Evolutionary conservation across 2,888 invertebrate species (phyloP), one percentile per base, ranked within the genome.

Genomic region (Leucozona laternaria): DNA sequence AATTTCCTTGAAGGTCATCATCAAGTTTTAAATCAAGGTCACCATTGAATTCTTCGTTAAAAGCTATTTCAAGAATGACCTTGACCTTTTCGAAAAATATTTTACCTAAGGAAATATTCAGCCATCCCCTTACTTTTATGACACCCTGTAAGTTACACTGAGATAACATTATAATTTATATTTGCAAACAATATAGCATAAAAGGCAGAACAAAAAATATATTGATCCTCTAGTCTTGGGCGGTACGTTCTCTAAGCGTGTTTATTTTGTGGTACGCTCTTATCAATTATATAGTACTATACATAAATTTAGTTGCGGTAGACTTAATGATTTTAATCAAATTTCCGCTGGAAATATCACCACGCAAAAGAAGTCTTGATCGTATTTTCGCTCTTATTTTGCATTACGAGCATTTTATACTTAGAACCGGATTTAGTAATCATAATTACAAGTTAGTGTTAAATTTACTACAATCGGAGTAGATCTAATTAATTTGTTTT

Each of bases 211-310:
- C 28, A 28, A 31, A 6, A 31, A 7, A 31, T 8, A 5, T 31
- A 31, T 1, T 31, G 6, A 31, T 31, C 1, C 8, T 8, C 2
- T 31, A 31, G n/a, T n/a, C n/a, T n/a, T n/a, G n/a, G 4, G 13
- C 4, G 4, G 15, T 0, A 13, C 40, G 1, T 1, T 15, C 2
- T 1, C 13, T 40, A n/a, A 43, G 2, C 5, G 7, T 43, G n/a
- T n/a, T n/a, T 37, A 2, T 13, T 43, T n/a, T 0, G 7, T 43
- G 43, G n/a, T 43, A n/a, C 43, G 1, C 43, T 6, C n/a, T 58
- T 58, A 58, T 58, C 37, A 58, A 58, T 58, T 8, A 31, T 8
- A n/a, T n/a, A n/a, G n/a, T n/a, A n/a, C n/a, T 31, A 31, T 8
- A 31, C n/a, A n/a, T n/a, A n/a, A n/a, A 4, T 28, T 2, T 6